Evolutionary conservation across 2,113 vertebrate genomes (phyloP), one percentile per base, ranked within the genome.

Genomic region (Ptilonorhynchus violaceus): DNA sequence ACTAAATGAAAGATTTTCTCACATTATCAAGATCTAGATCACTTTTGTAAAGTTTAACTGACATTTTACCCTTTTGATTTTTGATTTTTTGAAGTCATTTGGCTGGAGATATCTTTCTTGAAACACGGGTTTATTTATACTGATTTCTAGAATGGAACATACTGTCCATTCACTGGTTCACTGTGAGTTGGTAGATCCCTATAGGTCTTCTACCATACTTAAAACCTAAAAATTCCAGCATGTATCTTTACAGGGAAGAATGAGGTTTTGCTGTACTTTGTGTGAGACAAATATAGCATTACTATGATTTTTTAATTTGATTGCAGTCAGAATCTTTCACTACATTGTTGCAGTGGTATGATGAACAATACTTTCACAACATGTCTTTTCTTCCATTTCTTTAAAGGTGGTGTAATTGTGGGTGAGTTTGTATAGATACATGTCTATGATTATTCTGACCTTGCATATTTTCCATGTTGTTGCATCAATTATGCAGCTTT

Each of bases 311-410:
- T 70, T 91, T 89, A 81, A 79, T 37, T 74, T 92, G 75, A 59
- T n/a, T 88, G 20, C 16, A 85, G 52, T 86, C 92, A 96, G 64
- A 97, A 96, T 81, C 84, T 94, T 97, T 94, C 77, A 74, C 42
- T 95, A 73, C 87, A 72, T 92, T 92, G 52, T 89, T 92, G 96
- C 39, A 97, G 81, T 63, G 60, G 24, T 80, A 30, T 49, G 67
- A 74, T 80, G 75, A 95, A 47, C 44, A 70, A 11, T 59, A 17
- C 69, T 94, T 93, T 66, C 28, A 74, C 31, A 81, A 31, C 6
- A 8, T 73, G 60, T 90, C 88, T 96, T 95, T 93, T 55, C 69
- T 76, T 64, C 78, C 31, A 16, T 94, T 33, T 90, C 53, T 85
- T 85, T 89, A 46, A 92, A 95, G 68, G 47, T 41, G 81, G 13